Base-by-base conservation (phyloP, 2,888 invertebrate genomes). In the Entomobrya multifasciata region DNA sequence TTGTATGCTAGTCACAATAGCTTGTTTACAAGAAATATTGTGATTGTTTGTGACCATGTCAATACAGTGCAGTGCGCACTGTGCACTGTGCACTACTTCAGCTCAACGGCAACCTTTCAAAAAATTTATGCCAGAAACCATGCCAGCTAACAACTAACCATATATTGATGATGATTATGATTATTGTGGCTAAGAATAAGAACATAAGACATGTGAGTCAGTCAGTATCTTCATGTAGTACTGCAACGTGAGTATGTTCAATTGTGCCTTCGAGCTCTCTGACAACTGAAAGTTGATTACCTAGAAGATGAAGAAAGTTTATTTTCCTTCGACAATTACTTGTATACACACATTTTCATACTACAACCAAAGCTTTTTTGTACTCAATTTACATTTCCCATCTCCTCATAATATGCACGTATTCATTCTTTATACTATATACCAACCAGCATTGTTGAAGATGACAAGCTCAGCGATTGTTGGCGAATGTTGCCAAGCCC, bases 211-310 rank as follows among this genome's bases (percentile, higher is more conserved):
- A 22, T n/a, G n/a, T n/a, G n/a, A n/a, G n/a, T n/a, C n/a, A n/a
- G n/a, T n/a, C n/a, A n/a, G n/a, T n/a, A n/a, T n/a, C n/a, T n/a
- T n/a, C n/a, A n/a, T n/a, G n/a, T n/a, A n/a, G n/a, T n/a, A n/a
- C n/a, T n/a, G n/a, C n/a, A n/a, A n/a, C n/a, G n/a, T n/a, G n/a
- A n/a, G n/a, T n/a, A n/a, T n/a, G n/a, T n/a, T n/a, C n/a, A n/a
- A n/a, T n/a, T n/a, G 22, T 62, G 36, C 62, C 78, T 79, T 49
- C 17, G 49, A 79, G 65, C 62, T 62, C 20, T 60, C 17, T 65
- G 81, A 57, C 70, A 81, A 70, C 72, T 70, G 81, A 81, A 81
- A 72, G 81, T 81, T 72, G 70, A 70, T 60, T 72, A 70, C 81
- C 74, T 60, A 82, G 74, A 81, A 81, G 72, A 81, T 55, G 55